phyloP scores from a whole-genome alignment of 2,797 vertebrate genomes.

The Triplophysa bombifrons region DNA sequence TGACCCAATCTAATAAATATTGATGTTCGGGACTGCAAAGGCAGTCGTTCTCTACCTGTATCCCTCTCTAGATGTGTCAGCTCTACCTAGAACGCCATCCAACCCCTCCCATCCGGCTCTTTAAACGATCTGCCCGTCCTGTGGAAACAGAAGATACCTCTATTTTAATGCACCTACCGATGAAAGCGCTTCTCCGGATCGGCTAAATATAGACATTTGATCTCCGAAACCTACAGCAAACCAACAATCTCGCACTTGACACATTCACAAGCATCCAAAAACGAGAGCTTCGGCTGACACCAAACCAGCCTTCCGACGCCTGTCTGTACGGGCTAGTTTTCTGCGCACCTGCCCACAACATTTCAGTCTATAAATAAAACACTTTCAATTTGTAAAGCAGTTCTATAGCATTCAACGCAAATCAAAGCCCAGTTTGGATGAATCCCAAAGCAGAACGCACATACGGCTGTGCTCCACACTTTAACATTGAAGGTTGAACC shows the following conservation, averaged over 20 bases:
- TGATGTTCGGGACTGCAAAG: conserved; percentile 75
- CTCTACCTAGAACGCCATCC: conserved; percentile 39
- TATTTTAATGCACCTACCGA: background rate
- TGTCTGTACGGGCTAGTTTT: background rate
- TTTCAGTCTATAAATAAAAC: background rate
- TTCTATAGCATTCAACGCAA: background rate
- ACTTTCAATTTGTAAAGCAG: background rate
- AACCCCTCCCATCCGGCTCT: conserved; percentile 42
- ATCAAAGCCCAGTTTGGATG: background rate
- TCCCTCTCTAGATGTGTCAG: conserved; percentile 58
- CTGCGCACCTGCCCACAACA: background rate
- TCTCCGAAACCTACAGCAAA: conserved; percentile 17
- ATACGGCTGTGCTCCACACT: background rate
- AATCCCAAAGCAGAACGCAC: background rate
- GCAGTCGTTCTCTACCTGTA: conserved; percentile 52
- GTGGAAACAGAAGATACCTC: background rate
- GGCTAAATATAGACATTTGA: conserved; percentile 36
- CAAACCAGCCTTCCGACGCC: background rate
- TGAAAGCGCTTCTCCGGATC: background rate
- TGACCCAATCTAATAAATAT: conserved; percentile 81
- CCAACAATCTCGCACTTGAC: background rate
- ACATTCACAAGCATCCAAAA: background rate
- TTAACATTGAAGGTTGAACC: background rate
- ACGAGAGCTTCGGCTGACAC: background rate
- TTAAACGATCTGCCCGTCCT: conserved; percentile 35